Evolutionary conservation across 2,888 invertebrate species (phyloP), one percentile per base, ranked within the genome.

Genomic region (Yponomeuta sedellus): DNA sequence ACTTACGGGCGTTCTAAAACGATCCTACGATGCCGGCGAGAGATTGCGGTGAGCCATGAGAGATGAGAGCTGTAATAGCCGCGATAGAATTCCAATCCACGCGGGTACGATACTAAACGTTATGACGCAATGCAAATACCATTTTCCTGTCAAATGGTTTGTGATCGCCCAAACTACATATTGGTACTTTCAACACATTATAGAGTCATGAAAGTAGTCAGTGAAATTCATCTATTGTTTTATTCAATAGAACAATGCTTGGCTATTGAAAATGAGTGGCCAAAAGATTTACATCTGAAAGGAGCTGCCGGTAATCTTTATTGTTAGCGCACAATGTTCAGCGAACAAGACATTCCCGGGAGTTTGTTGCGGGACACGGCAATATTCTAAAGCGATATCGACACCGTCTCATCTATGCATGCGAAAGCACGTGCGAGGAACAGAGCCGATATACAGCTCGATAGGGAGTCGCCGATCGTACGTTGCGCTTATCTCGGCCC

Each of bases 401-500:
- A 72, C 69, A 72, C 71, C 73, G 75, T 73, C 75, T 74, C 77
- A 83, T 81, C 82, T 79, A 74, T 72, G 79, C 79, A 81, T 83
- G 78, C 82, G 75, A 76, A 80, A 80, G 81, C 88, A 84, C 86
- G 85, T 83, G 84, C 86, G 76, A 77, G 79, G 82, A 79, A 74
- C 75, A 70, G 70, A 75, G 75, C 76, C 72, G 82, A 84, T 84
- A 8, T 34, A 34, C 34, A 80, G 77, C 76, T 76, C 80, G 88
- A 86, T 88, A 88, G 83, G 80, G 78, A 70, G 72, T 73, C 74
- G 75, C 74, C 75, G 80, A 82, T 84, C 85, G 82, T 86, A 85
- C 75, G 81, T 88, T 80, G 81, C 80, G 81, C 81, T 83, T 82
- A 83, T 82, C 81, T 76, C 70, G 74, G 70, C 77, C 74, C 76